A percentile compares a stretch with the other conserved stretches of the same genome.
These are phyloP conservation scores for Alectura lathami DNA, from an alignment of 2,113 vertebrate species.

Conservation along the genomic window DNA sequence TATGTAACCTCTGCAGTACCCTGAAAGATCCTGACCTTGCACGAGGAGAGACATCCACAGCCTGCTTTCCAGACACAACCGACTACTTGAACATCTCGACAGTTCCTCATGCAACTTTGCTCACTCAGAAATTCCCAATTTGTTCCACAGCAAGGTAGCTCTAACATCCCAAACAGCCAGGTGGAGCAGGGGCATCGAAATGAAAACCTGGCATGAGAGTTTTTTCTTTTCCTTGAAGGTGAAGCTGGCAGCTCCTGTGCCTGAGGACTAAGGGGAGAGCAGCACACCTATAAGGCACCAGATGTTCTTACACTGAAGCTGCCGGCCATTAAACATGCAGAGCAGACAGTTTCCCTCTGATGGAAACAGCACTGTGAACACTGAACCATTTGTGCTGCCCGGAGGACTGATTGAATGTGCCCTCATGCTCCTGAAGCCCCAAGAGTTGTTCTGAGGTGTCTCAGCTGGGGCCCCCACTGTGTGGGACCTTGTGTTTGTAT, in stretches of 20 bases:
- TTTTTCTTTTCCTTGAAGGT: neutral
- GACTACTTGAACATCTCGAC: neutral
- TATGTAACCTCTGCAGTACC: neutral
- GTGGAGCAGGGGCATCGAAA: neutral
- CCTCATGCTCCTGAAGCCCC: neutral
- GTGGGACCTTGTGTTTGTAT: fast-evolving
- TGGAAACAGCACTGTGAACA: neutral
- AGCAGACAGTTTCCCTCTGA: neutral
- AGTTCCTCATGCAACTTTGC: neutral
- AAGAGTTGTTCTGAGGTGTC: neutral
- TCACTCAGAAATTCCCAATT: neutral
- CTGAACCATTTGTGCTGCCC: neutral
- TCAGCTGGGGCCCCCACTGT: fast-evolving
- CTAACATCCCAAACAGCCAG: neutral
- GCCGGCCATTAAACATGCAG: constrained; percentile 2
- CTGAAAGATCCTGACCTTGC: constrained; percentile 21
- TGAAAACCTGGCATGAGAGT: neutral
- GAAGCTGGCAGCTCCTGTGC: neutral
- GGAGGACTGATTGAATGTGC: neutral
- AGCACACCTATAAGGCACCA: neutral
- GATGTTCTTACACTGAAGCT: neutral
- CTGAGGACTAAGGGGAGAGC: neutral
- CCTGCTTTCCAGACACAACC: neutral
- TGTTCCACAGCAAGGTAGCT: neutral
- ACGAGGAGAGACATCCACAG: neutral